phyloP scores from a whole-genome alignment of 1,140 invertebrate genomes.

The Manduca sexta region DNA sequence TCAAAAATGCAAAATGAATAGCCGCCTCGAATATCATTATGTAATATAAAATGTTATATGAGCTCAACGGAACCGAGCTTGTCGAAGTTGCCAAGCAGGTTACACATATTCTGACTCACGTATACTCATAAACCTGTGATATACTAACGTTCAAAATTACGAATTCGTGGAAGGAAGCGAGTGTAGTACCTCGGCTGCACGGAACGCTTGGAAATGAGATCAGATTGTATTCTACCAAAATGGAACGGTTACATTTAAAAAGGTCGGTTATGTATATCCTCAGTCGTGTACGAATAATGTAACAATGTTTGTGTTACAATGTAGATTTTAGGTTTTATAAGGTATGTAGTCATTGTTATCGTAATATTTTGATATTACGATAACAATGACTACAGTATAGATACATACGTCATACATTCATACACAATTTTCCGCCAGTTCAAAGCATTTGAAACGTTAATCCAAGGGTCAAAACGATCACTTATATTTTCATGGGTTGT shows the following conservation, averaged over 20 bases:
- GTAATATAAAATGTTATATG: not conserved
- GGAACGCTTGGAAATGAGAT: slow-evolving; percentile 11
- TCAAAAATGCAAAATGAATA: not conserved
- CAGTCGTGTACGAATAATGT: slow-evolving; percentile 1
- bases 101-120: slow-evolving; percentile 7
- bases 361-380: too few species aligned
- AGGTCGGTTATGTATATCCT: not conserved
- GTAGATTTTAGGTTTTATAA: not conserved
- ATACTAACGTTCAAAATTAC: slow-evolving; percentile 7
- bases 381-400: too few species aligned
- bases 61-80: not conserved
- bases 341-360: too few species aligned
- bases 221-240: slow-evolving; percentile 8
- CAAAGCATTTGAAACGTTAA: too few species aligned
- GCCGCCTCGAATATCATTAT: not conserved
- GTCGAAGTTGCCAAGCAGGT: not conserved
- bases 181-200: slow-evolving; percentile 1
- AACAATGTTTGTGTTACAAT: not conserved
- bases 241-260: not conserved
- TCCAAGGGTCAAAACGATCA: too few species aligned
- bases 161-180: slow-evolving; percentile 10
- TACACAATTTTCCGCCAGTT: too few species aligned
- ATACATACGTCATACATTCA: too few species aligned
- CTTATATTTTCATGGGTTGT: too few species aligned
- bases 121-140: slow-evolving; percentile 15